Evolutionary conservation across 1,140 invertebrate species (phyloP).

Genomic region (Diabrotica virgifera): DNA sequence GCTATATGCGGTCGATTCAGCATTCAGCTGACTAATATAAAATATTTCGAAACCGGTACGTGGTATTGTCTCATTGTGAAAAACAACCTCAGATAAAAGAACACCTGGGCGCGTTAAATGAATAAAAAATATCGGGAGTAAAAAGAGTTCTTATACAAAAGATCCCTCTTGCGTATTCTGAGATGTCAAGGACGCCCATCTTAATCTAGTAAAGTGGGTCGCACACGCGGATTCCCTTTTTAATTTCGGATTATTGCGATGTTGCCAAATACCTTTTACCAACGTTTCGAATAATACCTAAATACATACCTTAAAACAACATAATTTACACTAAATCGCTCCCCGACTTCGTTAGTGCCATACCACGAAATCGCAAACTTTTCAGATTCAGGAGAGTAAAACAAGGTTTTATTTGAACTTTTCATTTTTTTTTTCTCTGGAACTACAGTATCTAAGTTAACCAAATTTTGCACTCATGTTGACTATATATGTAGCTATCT

Average conservation of each 20-base stretch:
- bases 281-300: background rate
- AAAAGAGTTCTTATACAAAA: conserved; percentile 1
- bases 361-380: too few relatives aligned
- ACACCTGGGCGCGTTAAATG: conserved; percentile 6
- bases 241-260: background rate
- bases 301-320: too few relatives aligned
- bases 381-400: too few relatives aligned
- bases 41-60: background rate
- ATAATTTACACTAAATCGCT: too few relatives aligned
- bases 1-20: background rate
- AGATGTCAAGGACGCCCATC: conserved; percentile 4
- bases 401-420: too few relatives aligned
- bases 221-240: conserved; percentile 4
- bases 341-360: too few relatives aligned
- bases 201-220: conserved; percentile 5
- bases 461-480: too few relatives aligned
- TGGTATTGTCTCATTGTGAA: conserved; percentile 2
- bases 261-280: background rate
- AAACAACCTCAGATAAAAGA: background rate
- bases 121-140: background rate
- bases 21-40: background rate
- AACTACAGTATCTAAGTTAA: too few relatives aligned
- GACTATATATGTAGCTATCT: too few relatives aligned
- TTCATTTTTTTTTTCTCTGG: too few relatives aligned
- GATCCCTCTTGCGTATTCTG: background rate